These are phyloP conservation scores for Thecophora atra DNA, from an alignment of 2,888 invertebrate genomes.

Conservation along the genomic window DNA sequence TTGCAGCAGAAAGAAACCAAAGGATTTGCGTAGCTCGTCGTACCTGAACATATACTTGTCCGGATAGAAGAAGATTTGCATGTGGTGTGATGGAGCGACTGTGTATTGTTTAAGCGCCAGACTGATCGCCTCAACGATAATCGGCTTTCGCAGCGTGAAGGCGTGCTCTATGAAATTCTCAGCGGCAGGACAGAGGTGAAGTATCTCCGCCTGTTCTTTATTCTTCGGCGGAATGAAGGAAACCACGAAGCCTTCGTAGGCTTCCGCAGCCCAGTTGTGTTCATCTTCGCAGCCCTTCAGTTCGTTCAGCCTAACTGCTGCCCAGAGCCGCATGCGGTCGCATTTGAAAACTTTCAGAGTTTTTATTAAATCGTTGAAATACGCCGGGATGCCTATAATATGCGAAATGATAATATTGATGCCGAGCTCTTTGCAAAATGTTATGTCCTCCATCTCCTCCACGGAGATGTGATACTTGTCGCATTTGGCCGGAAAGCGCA, in stretches of 20 bases:
- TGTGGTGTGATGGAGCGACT: slow-evolving; percentile 50
- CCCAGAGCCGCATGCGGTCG: slow-evolving; percentile 51
- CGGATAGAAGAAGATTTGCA: slow-evolving; percentile 56
- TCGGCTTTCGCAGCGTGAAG: slow-evolving; percentile 53
- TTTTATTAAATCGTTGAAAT: slow-evolving; percentile 48
- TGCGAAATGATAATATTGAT: slow-evolving; percentile 55
- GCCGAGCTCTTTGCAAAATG: slow-evolving; percentile 57
- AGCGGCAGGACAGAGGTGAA: slow-evolving; percentile 52
- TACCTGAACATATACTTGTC: slow-evolving; percentile 56
- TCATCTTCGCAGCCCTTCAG: slow-evolving; percentile 47
- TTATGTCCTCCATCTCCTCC: slow-evolving; percentile 61
- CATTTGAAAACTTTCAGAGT: slow-evolving; percentile 48
- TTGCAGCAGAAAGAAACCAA: slow-evolving; percentile 50
- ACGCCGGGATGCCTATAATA: slow-evolving; percentile 47
- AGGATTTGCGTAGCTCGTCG: slow-evolving; percentile 27
- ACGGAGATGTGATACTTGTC: slow-evolving; percentile 51
- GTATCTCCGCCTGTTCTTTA: slow-evolving; percentile 42
- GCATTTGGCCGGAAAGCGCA: slow-evolving; percentile 54
- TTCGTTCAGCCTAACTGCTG: slow-evolving; percentile 53
- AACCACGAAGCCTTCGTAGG: slow-evolving; percentile 57
- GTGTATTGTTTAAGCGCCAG: slow-evolving; percentile 49
- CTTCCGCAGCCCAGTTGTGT: slow-evolving; percentile 48
- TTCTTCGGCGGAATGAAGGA: slow-evolving; percentile 44
- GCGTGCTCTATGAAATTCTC: slow-evolving; percentile 49
- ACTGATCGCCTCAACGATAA: slow-evolving; percentile 50